These are phyloP conservation scores for Myrmophylax atrothorax DNA, from an alignment of 2,113 vertebrate genomes.

Conservation along the genomic window DNA sequence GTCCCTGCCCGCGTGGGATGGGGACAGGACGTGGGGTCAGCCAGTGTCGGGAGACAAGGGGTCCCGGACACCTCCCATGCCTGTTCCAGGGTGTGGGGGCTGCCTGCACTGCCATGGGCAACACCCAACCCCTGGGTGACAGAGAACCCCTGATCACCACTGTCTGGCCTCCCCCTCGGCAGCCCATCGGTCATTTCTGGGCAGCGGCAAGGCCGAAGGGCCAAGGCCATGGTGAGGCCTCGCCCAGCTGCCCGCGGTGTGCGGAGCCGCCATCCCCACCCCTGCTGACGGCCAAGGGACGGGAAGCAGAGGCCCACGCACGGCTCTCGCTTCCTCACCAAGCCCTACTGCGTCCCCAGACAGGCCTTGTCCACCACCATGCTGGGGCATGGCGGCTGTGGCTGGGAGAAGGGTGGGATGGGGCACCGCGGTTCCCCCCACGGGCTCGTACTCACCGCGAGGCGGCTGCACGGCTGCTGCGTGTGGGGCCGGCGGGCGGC, in stretches of 20 bases:
- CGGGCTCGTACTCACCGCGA: background rate
- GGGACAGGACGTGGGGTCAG: background rate
- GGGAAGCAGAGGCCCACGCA: conserved; percentile 20
- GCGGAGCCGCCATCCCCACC: background rate
- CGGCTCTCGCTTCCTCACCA: background rate
- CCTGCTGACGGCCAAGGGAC: background rate
- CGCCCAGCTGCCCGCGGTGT: background rate
- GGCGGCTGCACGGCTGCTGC: background rate
- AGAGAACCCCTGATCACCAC: rapidly evolving
- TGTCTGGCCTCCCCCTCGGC: background rate
- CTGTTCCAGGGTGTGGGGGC: background rate
- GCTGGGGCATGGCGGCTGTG: background rate
- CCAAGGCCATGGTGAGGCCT: background rate
- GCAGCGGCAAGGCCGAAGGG: background rate
- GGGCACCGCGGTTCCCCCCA: background rate
- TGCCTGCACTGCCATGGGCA: background rate
- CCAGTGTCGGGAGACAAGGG: rapidly evolving
- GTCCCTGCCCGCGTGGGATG: rapidly evolving
- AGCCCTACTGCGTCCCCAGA: background rate
- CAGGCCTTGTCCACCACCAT: rapidly evolving
- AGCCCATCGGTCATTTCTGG: background rate
- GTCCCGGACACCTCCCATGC: rapidly evolving
- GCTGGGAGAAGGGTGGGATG: background rate
- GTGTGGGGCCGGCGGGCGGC: background rate
- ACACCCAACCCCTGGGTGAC: background rate